Conservation (phyloP, 2,113 vertebrate genomes). For the Heloderma charlesbogerti region DNA sequence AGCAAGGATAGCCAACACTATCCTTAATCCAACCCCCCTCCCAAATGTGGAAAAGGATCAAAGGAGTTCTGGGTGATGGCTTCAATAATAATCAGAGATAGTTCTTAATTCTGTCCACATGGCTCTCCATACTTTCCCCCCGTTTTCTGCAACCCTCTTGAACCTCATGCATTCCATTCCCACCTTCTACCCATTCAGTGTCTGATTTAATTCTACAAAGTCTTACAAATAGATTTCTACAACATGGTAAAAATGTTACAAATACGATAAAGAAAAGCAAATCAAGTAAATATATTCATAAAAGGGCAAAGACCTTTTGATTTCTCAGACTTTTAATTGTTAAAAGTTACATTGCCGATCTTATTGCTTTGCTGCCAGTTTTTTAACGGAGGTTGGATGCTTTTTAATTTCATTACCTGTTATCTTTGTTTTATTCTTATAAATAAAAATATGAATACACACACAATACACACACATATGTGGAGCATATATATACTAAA, state of each 20-base stretch:
- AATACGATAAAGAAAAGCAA: background rate
- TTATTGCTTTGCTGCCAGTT: background rate
- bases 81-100: background rate
- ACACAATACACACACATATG: background rate
- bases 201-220: background rate
- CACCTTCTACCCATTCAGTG: background rate
- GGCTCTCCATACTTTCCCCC: background rate
- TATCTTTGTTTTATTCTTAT: background rate
- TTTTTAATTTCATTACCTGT: background rate
- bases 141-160: background rate
- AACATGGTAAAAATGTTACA: background rate
- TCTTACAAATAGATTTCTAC: background rate
- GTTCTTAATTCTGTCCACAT: background rate
- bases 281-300: background rate
- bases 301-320: background rate
- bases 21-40: background rate
- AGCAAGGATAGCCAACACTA: background rate
- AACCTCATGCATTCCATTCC: background rate
- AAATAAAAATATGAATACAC: background rate
- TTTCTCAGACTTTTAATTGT: background rate
- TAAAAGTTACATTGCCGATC: background rate
- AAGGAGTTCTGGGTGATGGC: background rate
- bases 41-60: background rate
- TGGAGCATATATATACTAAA: background rate
- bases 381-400: background rate